Evolutionary conservation across 1,140 invertebrate species (phyloP).

Genomic region (Cheumatopsyche charites): DNA sequence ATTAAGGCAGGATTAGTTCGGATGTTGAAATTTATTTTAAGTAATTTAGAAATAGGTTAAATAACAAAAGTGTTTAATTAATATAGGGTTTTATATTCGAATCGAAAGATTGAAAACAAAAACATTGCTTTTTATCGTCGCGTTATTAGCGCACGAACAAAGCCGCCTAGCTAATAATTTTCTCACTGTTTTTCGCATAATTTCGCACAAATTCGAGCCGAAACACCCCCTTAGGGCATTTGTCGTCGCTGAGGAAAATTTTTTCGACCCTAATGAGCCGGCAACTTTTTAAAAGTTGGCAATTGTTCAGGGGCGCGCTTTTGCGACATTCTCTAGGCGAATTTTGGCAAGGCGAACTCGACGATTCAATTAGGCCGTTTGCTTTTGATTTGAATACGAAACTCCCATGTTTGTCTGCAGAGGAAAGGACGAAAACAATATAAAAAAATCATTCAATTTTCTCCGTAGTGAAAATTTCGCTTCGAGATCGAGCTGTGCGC

Average conservation of each 20-base stretch:
- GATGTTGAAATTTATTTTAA: background rate
- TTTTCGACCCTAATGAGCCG: conserved; percentile 16
- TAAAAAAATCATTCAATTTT: no score
- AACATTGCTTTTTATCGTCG: background rate
- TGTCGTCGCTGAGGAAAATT: background rate
- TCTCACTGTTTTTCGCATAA: background rate
- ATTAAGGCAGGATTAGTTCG: no score
- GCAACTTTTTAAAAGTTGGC: conserved; percentile 29
- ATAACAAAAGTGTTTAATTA: no score
- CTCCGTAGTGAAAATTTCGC: no score
- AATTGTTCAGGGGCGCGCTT: conserved; percentile 9
- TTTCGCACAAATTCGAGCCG: background rate
- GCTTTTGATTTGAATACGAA: conserved; percentile 47
- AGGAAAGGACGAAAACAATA: no score
- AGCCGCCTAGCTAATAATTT: background rate
- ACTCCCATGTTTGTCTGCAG: conserved; percentile 6
- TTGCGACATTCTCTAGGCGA: background rate
- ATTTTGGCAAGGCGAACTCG: conserved; percentile 17
- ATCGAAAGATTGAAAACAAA: background rate
- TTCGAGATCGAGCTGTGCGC: no score
- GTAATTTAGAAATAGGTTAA: background rate
- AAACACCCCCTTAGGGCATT: background rate
- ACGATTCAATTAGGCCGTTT: conserved; percentile 42
- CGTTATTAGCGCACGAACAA: background rate
- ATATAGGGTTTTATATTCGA: background rate